phyloP scores from a whole-genome alignment of 2,888 invertebrate species.

The Entomobrya multifasciata region DNA sequence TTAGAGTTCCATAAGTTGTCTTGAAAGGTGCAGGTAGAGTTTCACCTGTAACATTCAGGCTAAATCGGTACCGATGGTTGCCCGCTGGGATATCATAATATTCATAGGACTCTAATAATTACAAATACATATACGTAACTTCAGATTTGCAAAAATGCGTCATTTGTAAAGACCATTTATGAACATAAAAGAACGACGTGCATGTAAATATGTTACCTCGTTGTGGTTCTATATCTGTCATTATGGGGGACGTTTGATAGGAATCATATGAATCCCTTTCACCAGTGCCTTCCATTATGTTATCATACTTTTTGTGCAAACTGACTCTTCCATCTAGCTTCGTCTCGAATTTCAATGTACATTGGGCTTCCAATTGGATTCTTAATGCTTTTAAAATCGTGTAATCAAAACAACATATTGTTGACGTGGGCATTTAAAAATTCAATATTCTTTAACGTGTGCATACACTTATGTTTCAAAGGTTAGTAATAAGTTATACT shows the following conservation, averaged over 20 bases:
- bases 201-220: too few relatives aligned
- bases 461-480: too few relatives aligned
- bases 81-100: conserved; percentile 48
- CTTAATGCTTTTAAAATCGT: conserved; percentile 42
- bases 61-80: conserved; percentile 64
- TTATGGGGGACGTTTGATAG: conserved; percentile 53
- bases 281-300: conserved; percentile 56
- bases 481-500: too few relatives aligned
- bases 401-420: background rate
- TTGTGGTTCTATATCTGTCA: conserved; percentile 46
- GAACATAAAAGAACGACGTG: too few relatives aligned
- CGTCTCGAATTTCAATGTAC: conserved; percentile 58
- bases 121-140: too few relatives aligned
- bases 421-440: too few relatives aligned
- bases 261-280: conserved; percentile 1
- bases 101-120: conserved; percentile 10
- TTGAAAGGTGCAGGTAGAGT: conserved; percentile 62
- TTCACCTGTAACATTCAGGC: conserved; percentile 41
- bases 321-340: conserved; percentile 56
- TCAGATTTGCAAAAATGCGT: too few relatives aligned
- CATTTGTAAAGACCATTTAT: too few relatives aligned
- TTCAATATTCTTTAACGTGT: too few relatives aligned
- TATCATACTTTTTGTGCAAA: conserved; percentile 67
- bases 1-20: conserved; percentile 50
- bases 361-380: conserved; percentile 57